Conservation (phyloP, 2,888 invertebrate species). For the Tetranychus piercei region DNA sequence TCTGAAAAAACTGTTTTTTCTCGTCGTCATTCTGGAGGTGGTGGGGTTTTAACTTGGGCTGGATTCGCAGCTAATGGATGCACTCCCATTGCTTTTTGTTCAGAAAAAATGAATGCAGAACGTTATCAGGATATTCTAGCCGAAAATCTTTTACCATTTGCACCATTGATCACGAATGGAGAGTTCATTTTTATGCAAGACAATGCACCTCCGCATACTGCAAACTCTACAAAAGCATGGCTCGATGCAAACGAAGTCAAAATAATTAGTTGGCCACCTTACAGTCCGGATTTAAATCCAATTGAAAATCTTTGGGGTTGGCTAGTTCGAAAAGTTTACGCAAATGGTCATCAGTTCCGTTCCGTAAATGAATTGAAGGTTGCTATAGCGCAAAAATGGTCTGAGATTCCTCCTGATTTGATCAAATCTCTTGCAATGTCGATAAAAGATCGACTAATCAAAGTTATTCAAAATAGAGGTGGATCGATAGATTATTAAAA, state of each 20-base stretch:
- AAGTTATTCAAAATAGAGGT: no score
- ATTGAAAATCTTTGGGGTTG: constrained; percentile 9
- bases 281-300: constrained; percentile 7
- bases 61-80: background rate
- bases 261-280: constrained; percentile 5
- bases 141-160: background rate
- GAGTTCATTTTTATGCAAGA: constrained; percentile 8
- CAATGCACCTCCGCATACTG: background rate
- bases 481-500: no score
- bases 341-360: background rate
- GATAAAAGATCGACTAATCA: no score
- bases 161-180: background rate
- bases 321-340: constrained; percentile 1
- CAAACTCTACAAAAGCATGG: no score
- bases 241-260: background rate
- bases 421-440: no score
- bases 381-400: no score
- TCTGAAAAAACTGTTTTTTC: background rate
- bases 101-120: background rate
- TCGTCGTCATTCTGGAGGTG: background rate
- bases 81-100: background rate
- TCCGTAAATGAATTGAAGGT: no score
- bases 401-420: no score
- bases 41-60: background rate
- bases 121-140: background rate